phyloP scores from a whole-genome alignment of 2,113 vertebrate species.

The Brevimyrus niger region DNA sequence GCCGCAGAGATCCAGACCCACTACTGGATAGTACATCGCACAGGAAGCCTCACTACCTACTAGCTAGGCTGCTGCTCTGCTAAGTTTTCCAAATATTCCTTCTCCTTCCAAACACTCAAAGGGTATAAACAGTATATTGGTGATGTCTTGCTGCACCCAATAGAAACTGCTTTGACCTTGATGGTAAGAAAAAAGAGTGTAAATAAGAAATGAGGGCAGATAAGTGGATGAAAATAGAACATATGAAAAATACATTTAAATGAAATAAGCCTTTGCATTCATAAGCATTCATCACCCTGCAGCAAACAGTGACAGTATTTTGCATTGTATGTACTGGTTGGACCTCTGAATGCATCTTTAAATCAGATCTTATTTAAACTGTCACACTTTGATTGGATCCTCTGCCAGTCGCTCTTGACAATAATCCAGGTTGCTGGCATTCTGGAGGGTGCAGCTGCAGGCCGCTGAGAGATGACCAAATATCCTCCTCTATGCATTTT shows the following conservation, averaged over 20 bases:
- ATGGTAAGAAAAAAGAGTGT: background rate
- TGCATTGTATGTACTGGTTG: background rate
- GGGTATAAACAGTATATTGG: background rate
- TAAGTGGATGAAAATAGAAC: slow-evolving; percentile 7
- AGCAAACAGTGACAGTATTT: background rate
- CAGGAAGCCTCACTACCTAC: background rate
- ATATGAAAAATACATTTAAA: slow-evolving; percentile 11
- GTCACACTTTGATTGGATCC: slow-evolving; percentile 11
- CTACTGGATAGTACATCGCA: background rate
- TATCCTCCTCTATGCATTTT: background rate
- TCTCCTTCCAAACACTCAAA: background rate
- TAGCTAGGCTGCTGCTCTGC: background rate
- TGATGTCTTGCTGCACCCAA: background rate
- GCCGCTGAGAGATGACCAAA: background rate
- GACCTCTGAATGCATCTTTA: background rate
- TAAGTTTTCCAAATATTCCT: background rate
- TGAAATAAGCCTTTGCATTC: slow-evolving; percentile 9
- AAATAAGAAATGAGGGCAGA: background rate
- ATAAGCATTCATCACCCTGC: background rate
- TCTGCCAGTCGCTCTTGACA: background rate
- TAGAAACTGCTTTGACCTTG: background rate
- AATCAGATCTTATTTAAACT: slow-evolving; percentile 9
- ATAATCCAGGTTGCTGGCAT: background rate
- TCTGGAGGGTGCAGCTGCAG: background rate
- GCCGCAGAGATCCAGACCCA: background rate